Percentiles rank a stretch among this genome's conserved stretches.
Conservation (phyloP, 2,797 vertebrate genomes). For the Clangula hyemalis region DNA sequence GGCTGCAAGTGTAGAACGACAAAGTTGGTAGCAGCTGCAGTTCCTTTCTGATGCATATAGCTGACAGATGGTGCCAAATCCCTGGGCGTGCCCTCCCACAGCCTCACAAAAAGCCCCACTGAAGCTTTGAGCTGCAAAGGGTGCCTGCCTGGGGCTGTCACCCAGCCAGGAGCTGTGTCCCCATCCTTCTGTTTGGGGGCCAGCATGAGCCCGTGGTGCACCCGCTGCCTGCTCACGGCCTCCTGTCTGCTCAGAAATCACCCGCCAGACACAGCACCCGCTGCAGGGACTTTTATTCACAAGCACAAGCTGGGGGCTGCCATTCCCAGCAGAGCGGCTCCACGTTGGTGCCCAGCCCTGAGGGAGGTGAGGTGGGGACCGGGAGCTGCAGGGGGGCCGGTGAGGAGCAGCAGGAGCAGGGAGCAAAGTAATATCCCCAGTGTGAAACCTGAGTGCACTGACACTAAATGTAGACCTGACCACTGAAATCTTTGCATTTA, state of each 20-base stretch:
- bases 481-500: neutral
- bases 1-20: neutral
- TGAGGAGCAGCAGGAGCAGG: neutral
- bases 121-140: too few species aligned
- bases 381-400: neutral
- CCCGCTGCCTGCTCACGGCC: neutral
- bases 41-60: neutral
- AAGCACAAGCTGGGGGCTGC: neutral
- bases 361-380: neutral
- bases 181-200: too few species aligned
- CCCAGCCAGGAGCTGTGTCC: fast-evolving
- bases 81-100: fast-evolving
- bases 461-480: neutral
- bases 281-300: neutral
- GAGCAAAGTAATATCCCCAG: neutral
- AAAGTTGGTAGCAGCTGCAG: neutral
- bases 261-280: too few species aligned
- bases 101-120: neutral
- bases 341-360: too few species aligned
- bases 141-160: neutral
- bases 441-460: neutral
- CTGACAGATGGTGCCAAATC: neutral
- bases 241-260: neutral
- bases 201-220: fast-evolving
- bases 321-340: neutral